Evolutionary conservation across 2,797 vertebrate species (phyloP).

Genomic region (Karalla daura): DNA sequence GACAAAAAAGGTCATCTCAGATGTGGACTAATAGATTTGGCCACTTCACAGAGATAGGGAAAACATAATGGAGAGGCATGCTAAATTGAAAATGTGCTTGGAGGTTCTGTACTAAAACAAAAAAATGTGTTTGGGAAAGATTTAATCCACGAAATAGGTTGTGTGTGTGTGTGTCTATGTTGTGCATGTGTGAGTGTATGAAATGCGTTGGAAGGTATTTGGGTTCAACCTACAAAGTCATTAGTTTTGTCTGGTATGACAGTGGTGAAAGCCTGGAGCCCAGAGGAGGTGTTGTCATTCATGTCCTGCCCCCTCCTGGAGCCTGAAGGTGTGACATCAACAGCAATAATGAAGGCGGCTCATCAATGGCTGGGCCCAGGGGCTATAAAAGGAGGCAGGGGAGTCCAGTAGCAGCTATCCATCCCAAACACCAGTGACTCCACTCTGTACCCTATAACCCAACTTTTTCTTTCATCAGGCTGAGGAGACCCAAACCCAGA

Average conservation of each 20-base stretch:
- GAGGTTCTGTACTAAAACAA: not conserved
- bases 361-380: slow-evolving; percentile 72
- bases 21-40: slow-evolving; percentile 52
- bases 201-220: slow-evolving; percentile 23
- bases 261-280: slow-evolving; percentile 55
- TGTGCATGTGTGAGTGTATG: not conserved
- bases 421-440: slow-evolving; percentile 42
- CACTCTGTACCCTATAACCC: not conserved
- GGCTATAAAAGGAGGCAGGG: slow-evolving; percentile 79
- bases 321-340: slow-evolving; percentile 79
- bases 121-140: slow-evolving; percentile 19
- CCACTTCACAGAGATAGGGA: slow-evolving; percentile 3
- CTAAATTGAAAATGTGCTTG: slow-evolving; percentile 37
- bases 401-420: slow-evolving; percentile 49
- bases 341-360: slow-evolving; percentile 79
- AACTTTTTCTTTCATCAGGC: not conserved
- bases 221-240: slow-evolving; percentile 53
- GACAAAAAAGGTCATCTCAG: slow-evolving; percentile 64
- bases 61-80: slow-evolving; percentile 24
- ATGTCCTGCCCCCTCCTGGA: slow-evolving; percentile 61
- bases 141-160: not conserved
- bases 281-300: slow-evolving; percentile 70
- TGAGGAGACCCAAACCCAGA: slow-evolving; percentile 6
- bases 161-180: not conserved
- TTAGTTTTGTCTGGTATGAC: slow-evolving; percentile 55